These are phyloP conservation scores for Mirounga angustirostris DNA, from an alignment of 2,113 vertebrate species.

Conservation along the genomic window DNA sequence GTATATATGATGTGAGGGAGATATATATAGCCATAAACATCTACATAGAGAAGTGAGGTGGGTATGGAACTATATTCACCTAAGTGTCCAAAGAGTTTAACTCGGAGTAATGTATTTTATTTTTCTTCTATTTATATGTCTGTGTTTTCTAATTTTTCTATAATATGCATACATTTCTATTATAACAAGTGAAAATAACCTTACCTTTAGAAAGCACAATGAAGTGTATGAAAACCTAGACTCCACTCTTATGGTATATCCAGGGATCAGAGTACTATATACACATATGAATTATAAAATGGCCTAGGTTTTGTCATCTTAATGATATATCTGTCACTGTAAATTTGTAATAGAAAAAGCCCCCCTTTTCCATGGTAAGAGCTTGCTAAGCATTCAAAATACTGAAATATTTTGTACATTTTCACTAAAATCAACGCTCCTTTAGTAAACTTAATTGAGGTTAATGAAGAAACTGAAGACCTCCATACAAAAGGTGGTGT, in stretches of 20 bases:
- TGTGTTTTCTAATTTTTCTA: not conserved
- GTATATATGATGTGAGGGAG: not conserved
- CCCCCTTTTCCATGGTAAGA: not conserved
- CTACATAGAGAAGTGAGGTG: not conserved
- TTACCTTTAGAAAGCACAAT: not conserved
- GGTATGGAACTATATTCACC: not conserved
- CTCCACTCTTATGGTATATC: not conserved
- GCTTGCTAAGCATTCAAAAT: slow-evolving; percentile 47
- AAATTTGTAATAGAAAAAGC: not conserved
- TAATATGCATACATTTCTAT: not conserved
- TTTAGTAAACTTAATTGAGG: not conserved
- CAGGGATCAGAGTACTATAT: not conserved
- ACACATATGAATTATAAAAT: not conserved
- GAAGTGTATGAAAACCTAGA: not conserved
- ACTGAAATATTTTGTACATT: not conserved
- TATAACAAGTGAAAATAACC: not conserved
- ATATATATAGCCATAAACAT: not conserved
- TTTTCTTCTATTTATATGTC: slow-evolving; percentile 23
- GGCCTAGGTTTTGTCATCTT: not conserved
- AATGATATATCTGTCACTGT: not conserved
- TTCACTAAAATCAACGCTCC: not conserved
- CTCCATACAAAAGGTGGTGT: not conserved
- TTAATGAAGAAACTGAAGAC: not conserved
- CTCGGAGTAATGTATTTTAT: not conserved
- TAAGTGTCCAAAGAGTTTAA: not conserved